These are phyloP conservation scores for Drosophila lacertosa DNA, from an alignment of 1,140 invertebrate species.

Conservation along the genomic window DNA sequence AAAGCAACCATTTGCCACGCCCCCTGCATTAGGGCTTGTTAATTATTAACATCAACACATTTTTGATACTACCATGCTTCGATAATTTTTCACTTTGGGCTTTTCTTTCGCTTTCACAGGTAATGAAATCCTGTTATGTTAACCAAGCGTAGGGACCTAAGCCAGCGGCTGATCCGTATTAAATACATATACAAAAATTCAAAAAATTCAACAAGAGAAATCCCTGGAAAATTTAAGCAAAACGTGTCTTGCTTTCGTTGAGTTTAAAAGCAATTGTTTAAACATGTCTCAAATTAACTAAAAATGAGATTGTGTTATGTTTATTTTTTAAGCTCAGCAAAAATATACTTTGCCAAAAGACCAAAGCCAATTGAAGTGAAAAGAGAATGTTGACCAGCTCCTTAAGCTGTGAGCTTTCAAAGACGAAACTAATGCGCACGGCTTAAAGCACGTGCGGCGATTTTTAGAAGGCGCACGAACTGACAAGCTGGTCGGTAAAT, in stretches of 20 bases:
- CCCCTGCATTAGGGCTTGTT: conserved; percentile 32
- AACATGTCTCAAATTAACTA: no score
- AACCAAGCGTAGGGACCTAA: conserved; percentile 6
- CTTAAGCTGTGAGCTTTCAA: conserved; percentile 3
- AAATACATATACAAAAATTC: neutral
- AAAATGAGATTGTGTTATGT: no score
- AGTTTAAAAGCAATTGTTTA: no score
- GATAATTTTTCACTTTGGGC: conserved; percentile 43
- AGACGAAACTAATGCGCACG: conserved; percentile 22
- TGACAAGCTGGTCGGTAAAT: conserved; percentile 50
- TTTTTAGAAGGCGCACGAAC: conserved; percentile 20
- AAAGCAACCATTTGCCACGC: conserved; percentile 33
- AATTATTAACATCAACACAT: conserved; percentile 73
- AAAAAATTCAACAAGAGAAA: neutral
- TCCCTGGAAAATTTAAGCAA: no score
- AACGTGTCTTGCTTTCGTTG: no score
- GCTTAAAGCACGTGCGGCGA: conserved; percentile 13
- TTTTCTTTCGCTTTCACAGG: conserved; percentile 37
- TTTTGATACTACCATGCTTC: conserved; percentile 19
- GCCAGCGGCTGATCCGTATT: neutral
- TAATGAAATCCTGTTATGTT: conserved; percentile 63
- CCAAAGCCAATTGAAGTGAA: neutral
- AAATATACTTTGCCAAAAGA: neutral
- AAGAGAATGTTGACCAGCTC: neutral
- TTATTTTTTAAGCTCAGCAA: neutral